A percentile compares a stretch with the other conserved stretches of the same genome.
phyloP scores from a whole-genome alignment of 2,797 vertebrate species.

The Erithacus rubecula region DNA sequence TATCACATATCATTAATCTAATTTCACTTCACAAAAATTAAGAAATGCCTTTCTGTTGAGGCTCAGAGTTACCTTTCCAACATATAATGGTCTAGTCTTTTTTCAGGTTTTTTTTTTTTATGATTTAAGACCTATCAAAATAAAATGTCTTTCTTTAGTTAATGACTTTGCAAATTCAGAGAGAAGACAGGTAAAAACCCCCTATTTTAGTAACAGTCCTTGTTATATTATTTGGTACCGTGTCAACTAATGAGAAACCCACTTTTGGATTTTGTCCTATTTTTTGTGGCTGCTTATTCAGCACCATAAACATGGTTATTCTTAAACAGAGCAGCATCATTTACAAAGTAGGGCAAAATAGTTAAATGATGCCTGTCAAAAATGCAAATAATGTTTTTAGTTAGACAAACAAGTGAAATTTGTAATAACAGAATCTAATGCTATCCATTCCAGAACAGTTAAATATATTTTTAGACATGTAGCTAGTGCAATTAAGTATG shows the following conservation, averaged over 20 bases:
- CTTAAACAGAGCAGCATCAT: neutral
- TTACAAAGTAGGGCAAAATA: neutral
- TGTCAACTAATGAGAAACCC: neutral
- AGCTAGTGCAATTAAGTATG: neutral
- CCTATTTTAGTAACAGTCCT: neutral
- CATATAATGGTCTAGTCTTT: neutral
- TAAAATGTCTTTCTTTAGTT: neutral
- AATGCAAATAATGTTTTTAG: neutral
- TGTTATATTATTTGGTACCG: neutral
- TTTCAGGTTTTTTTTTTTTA: neutral
- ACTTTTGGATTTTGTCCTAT: neutral
- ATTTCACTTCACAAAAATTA: neutral
- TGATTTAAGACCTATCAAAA: neutral
- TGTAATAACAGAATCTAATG: neutral
- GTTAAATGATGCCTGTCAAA: neutral
- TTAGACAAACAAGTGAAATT: neutral
- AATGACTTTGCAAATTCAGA: neutral
- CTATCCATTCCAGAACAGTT: neutral
- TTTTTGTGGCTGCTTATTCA: neutral
- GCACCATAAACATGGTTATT: neutral
- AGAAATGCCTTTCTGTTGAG: neutral
- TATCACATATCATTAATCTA: neutral
- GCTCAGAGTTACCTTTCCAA: neutral
- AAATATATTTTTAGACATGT: neutral
- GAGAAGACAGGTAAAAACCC: neutral